These are phyloP conservation scores for Ptilodon capucinus DNA, from an alignment of 2,888 invertebrate species.

Conservation along the genomic window DNA sequence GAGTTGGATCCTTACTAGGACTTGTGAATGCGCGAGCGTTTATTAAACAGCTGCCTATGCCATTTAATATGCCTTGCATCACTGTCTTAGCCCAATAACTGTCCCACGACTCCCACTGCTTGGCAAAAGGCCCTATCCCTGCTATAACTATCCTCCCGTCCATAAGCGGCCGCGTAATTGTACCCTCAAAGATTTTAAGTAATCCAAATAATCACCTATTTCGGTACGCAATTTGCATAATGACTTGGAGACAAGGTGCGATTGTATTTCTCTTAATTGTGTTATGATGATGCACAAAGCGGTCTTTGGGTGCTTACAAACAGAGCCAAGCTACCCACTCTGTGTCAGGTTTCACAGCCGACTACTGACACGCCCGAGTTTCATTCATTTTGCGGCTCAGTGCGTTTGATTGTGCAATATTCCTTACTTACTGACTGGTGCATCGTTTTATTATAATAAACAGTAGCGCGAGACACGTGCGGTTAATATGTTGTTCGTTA, in stretches of 20 bases:
- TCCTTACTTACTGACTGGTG: constrained; percentile 44
- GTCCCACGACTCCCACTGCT: no score
- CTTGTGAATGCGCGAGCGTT: no score
- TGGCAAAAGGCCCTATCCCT: no score
- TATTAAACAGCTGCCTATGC: no score
- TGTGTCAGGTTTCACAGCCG: constrained; percentile 27
- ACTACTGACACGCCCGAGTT: constrained; percentile 43
- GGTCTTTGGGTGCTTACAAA: constrained; percentile 15
- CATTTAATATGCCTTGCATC: no score
- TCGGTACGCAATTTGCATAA: constrained; percentile 11
- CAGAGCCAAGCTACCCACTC: constrained; percentile 14
- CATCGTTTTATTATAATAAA: constrained; percentile 35
- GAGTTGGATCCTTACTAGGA: no score
- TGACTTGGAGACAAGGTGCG: constrained; percentile 23
- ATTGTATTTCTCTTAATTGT: constrained; percentile 27
- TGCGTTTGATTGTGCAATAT: constrained; percentile 58
- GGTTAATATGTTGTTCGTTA: background rate
- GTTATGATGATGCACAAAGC: constrained; percentile 27
- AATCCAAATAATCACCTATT: background rate
- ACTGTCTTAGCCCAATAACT: no score
- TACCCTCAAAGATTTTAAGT: no score
- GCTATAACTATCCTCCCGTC: no score
- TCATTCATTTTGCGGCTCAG: constrained; percentile 63
- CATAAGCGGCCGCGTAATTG: no score
- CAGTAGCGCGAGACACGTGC: constrained; percentile 9